These are phyloP conservation scores for Aldrovandia affinis DNA, from an alignment of 2,797 vertebrate genomes.

Conservation along the genomic window DNA sequence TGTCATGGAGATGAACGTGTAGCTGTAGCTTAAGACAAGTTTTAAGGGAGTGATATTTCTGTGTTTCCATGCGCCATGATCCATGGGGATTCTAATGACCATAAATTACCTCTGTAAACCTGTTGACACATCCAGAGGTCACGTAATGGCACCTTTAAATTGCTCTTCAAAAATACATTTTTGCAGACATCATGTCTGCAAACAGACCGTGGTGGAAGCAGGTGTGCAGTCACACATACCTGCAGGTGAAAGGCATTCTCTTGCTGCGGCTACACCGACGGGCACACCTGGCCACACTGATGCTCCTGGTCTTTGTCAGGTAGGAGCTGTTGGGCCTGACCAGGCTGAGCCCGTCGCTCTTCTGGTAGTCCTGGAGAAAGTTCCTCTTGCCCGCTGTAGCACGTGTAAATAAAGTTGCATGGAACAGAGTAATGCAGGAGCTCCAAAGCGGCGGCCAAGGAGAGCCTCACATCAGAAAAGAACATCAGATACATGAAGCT, in stretches of 20 bases:
- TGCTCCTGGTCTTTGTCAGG: constrained; percentile 76
- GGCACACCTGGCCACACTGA: constrained; percentile 87
- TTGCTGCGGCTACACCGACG: constrained; percentile 89
- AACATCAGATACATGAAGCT: background rate
- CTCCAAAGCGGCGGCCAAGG: background rate
- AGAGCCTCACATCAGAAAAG: background rate
- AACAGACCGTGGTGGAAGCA: background rate
- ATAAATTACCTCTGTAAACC: background rate
- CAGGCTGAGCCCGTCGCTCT: constrained; percentile 81
- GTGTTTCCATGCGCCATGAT: background rate
- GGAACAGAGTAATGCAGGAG: background rate
- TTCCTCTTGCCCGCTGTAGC: constrained; percentile 75
- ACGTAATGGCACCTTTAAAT: background rate
- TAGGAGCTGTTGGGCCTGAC: constrained; percentile 79
- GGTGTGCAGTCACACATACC: constrained; percentile 71
- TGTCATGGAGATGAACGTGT: no score
- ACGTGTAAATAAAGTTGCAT: constrained; percentile 60
- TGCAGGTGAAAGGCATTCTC: constrained; percentile 86
- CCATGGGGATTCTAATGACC: background rate
- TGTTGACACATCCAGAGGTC: background rate
- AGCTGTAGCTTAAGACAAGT: no score
- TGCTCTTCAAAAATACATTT: background rate
- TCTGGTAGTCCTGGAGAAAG: constrained; percentile 88
- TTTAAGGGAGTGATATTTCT: background rate
- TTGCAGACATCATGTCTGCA: background rate